These are phyloP conservation scores for Ammodytes dubius DNA, from an alignment of 2,113 vertebrate species.

Conservation along the genomic window DNA sequence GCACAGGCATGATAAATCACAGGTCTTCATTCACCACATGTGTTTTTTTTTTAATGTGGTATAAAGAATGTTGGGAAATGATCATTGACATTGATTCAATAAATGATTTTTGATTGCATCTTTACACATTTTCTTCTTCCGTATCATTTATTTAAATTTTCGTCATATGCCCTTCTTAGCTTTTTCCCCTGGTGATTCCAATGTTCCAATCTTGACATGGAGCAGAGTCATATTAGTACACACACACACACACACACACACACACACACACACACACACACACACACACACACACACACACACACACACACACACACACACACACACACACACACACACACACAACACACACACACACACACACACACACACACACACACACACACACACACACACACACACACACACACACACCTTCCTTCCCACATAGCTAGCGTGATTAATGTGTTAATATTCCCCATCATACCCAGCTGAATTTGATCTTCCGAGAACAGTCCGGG, in stretches of 20 bases:
- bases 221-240: constrained; percentile 20
- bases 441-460: constrained; percentile 60
- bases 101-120: background rate
- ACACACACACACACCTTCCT: background rate
- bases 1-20: constrained; percentile 53
- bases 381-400: background rate
- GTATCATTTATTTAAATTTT: background rate
- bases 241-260: background rate
- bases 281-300: background rate
- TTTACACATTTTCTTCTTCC: background rate
- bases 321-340: background rate
- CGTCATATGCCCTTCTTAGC: background rate
- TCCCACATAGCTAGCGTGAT: constrained; percentile 23
- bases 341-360: background rate
- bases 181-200: background rate
- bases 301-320: background rate
- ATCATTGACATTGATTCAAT: constrained; percentile 8
- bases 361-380: background rate
- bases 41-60: background rate
- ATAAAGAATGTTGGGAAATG: background rate
- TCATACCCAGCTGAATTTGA: constrained; percentile 32
- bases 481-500: constrained; percentile 32
- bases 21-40: background rate
- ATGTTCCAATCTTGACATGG: background rate
- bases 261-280: background rate